Percentiles rank a stretch among this genome's conserved stretches.
Evolutionary conservation across 2,113 vertebrate genomes (phyloP).

Genomic region (Spea bombifrons): DNA sequence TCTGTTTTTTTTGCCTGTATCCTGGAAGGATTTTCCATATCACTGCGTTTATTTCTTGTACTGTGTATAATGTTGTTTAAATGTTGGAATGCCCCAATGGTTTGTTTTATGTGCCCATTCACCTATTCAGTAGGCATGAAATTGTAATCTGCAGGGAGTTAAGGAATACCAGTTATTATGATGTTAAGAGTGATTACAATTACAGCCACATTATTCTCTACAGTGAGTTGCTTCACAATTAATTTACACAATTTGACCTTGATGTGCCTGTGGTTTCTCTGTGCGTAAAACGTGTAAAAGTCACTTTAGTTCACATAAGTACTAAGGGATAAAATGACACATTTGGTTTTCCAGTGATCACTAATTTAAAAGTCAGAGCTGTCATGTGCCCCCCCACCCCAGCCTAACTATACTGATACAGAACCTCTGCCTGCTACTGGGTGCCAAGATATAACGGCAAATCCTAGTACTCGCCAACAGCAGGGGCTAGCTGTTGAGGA

Average conservation of each 20-base stretch:
- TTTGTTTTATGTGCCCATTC: conserved; percentile 31
- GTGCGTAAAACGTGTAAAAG: background rate
- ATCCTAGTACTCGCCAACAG: no score
- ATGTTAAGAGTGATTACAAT: conserved; percentile 36
- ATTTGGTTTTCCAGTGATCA: no score
- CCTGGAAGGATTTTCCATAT: conserved; percentile 40
- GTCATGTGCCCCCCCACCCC: no score
- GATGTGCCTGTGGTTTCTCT: background rate
- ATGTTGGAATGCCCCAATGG: conserved; percentile 33
- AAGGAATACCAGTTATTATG: conserved; percentile 39
- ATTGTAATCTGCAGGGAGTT: conserved; percentile 32
- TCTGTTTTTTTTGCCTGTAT: conserved; percentile 20
- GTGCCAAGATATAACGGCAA: no score
- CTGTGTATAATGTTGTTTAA: conserved; percentile 41
- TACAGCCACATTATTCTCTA: conserved; percentile 37
- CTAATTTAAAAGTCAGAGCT: no score
- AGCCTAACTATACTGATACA: no score
- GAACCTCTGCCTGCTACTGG: no score
- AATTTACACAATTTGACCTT: conserved; percentile 26
- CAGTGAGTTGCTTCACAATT: conserved; percentile 17
- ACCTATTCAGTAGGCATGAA: conserved; percentile 46
- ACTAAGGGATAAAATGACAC: no score
- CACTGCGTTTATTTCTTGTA: conserved; percentile 31
- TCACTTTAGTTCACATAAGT: no score
- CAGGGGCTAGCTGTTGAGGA: no score